Evolutionary conservation across 2,113 vertebrate genomes (phyloP).

Genomic region (Hippocampus comes): DNA sequence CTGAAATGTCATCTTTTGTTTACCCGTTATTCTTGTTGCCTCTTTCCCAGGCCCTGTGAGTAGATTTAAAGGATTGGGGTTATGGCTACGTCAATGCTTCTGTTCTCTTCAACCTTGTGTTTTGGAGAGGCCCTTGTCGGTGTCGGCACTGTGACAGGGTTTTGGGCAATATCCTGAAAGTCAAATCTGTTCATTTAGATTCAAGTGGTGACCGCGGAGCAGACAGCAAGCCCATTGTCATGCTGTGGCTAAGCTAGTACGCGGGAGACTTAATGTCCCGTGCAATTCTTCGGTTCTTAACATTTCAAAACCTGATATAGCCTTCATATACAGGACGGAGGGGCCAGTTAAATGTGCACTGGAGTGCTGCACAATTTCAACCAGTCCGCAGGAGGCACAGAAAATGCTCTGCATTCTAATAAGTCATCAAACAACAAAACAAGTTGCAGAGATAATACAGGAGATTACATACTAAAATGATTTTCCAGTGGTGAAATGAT

Average conservation of each 20-base stretch:
- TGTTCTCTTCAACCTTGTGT: conserved; percentile 58
- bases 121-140: conserved; percentile 61
- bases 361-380: not conserved
- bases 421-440: not conserved
- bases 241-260: conserved; percentile 43
- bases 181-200: conserved; percentile 81
- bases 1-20: conserved; percentile 24
- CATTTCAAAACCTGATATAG: conserved; percentile 23
- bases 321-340: not conserved
- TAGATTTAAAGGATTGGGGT: conserved; percentile 49
- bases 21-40: conserved; percentile 20
- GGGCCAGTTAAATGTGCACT: not conserved
- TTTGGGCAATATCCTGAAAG: conserved; percentile 76
- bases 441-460: not conserved
- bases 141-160: conserved; percentile 57
- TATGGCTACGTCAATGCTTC: conserved; percentile 52
- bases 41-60: conserved; percentile 54
- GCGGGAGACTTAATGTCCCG: conserved; percentile 38
- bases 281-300: conserved; percentile 27
- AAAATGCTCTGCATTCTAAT: not conserved
- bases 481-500: not conserved
- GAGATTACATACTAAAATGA: not conserved
- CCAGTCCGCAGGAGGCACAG: not conserved
- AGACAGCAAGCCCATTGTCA: conserved; percentile 57
- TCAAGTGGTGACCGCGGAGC: conserved; percentile 74